These are phyloP conservation scores for Drosophila stalkeri DNA, from an alignment of 2,888 invertebrate species.

Conservation along the genomic window DNA sequence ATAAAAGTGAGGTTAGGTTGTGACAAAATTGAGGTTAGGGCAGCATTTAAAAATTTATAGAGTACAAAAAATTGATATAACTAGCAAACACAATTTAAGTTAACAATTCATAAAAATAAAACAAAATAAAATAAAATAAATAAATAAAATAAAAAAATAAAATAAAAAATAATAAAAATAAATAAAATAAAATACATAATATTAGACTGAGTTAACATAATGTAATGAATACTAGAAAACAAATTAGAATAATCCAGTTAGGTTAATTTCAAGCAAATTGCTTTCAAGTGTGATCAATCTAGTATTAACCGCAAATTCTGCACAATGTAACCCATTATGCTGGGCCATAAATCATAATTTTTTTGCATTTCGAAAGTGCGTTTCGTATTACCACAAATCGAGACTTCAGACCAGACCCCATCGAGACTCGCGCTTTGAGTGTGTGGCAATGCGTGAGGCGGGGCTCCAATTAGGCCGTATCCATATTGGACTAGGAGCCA, in stretches of 20 bases:
- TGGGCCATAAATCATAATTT: conserved; percentile 46
- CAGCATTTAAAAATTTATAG: background rate
- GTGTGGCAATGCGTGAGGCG: conserved; percentile 69
- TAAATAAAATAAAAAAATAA: too few relatives aligned
- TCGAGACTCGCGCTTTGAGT: conserved; percentile 12
- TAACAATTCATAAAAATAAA: background rate
- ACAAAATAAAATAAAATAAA: background rate
- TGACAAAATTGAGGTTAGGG: background rate
- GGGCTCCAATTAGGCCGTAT: conserved; percentile 67
- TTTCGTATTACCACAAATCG: conserved; percentile 69
- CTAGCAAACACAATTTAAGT: background rate
- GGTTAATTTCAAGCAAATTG: too few relatives aligned
- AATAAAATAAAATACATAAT: too few relatives aligned
- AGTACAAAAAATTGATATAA: background rate
- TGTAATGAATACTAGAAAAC: conserved; percentile 12
- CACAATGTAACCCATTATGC: conserved; percentile 25
- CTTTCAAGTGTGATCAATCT: conserved; percentile 14
- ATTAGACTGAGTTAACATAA: too few relatives aligned
- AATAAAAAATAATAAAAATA: too few relatives aligned
- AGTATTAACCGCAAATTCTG: conserved; percentile 12
- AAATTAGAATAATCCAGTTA: conserved; percentile 8
- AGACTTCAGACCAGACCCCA: conserved; percentile 20
- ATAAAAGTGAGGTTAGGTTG: conserved; percentile 5
- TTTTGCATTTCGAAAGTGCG: conserved; percentile 75
- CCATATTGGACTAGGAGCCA: conserved; percentile 22